A percentile compares a stretch with the other conserved stretches of the same genome.
Evolutionary conservation across 2,888 invertebrate genomes (phyloP).

Genomic region (Pristionchus fissidentatus): DNA sequence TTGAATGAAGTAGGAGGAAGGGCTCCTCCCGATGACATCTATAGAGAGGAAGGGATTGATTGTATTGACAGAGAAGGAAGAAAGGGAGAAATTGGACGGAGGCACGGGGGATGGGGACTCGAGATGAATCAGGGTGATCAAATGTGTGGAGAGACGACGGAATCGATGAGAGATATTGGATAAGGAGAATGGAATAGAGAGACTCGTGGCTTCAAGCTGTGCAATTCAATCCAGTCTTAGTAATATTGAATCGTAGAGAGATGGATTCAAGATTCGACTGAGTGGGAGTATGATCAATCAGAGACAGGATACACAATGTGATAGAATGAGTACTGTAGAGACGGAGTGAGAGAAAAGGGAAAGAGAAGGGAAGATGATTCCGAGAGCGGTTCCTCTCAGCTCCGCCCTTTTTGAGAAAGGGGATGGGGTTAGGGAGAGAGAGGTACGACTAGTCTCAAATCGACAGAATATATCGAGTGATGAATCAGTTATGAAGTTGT

Average conservation of each 20-base stretch:
- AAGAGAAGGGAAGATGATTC: conserved; percentile 21
- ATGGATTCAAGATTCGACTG: neutral
- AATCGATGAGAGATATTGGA: conserved; percentile 38
- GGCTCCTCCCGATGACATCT: conserved; percentile 56
- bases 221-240: conserved; percentile 43
- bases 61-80: conserved; percentile 8
- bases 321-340: conserved; percentile 20
- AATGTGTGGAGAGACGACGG: conserved; percentile 27
- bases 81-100: conserved; percentile 12
- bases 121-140: conserved; percentile 38
- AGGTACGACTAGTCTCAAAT: neutral
- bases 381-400: neutral
- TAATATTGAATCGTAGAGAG: conserved; percentile 24
- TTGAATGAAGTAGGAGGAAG: conserved; percentile 53
- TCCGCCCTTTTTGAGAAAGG: conserved; percentile 25
- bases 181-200: conserved; percentile 10
- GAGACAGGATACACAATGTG: neutral
- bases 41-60: neutral
- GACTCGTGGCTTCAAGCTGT: conserved; percentile 36
- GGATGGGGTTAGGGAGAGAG: neutral
- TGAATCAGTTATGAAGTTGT: neutral
- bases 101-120: neutral
- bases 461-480: neutral
- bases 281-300: neutral
- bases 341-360: neutral